A percentile compares a stretch with the other conserved stretches of the same genome.
Evolutionary conservation across 2,113 vertebrate genomes (phyloP).

Genomic region (Microtus richardsoni): DNA sequence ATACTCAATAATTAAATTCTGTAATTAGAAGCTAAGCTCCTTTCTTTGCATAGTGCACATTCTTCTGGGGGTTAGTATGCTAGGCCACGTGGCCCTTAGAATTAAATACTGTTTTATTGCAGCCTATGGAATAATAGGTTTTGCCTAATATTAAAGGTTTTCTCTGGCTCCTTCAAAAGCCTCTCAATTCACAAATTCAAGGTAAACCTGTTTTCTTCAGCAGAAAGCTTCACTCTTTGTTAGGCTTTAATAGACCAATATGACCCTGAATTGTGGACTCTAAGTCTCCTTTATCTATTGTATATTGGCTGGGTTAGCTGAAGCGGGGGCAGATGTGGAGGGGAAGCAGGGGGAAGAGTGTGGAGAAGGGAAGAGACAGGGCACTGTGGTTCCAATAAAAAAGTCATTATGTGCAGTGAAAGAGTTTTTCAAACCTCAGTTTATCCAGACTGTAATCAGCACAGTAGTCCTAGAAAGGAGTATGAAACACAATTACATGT

Average conservation of each 20-base stretch:
- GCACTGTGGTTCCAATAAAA: slow-evolving; percentile 46
- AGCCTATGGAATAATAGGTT: slow-evolving; percentile 73
- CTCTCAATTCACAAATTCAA: slow-evolving; percentile 79
- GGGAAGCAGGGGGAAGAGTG: not conserved
- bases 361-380: slow-evolving; percentile 28
- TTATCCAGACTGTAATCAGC: slow-evolving; percentile 32
- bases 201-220: slow-evolving; percentile 81
- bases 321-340: not conserved
- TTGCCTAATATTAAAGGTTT: slow-evolving; percentile 79
- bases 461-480: not conserved
- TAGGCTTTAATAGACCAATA: slow-evolving; percentile 79
- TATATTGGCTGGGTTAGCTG: slow-evolving; percentile 62
- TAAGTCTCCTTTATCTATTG: slow-evolving; percentile 71
- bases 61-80: slow-evolving; percentile 58
- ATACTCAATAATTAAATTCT: slow-evolving; percentile 51
- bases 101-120: slow-evolving; percentile 77
- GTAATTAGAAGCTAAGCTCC: slow-evolving; percentile 59
- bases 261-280: slow-evolving; percentile 76
- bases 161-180: slow-evolving; percentile 75
- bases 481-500: slow-evolving; percentile 8
- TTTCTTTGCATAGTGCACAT: slow-evolving; percentile 63
- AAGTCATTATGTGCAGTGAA: slow-evolving; percentile 13
- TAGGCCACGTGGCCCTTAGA: slow-evolving; percentile 67
- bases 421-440: slow-evolving; percentile 60
- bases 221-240: slow-evolving; percentile 80